Evolutionary conservation across 2,888 invertebrate genomes (phyloP).

Genomic region (Augochlorella aurata): DNA sequence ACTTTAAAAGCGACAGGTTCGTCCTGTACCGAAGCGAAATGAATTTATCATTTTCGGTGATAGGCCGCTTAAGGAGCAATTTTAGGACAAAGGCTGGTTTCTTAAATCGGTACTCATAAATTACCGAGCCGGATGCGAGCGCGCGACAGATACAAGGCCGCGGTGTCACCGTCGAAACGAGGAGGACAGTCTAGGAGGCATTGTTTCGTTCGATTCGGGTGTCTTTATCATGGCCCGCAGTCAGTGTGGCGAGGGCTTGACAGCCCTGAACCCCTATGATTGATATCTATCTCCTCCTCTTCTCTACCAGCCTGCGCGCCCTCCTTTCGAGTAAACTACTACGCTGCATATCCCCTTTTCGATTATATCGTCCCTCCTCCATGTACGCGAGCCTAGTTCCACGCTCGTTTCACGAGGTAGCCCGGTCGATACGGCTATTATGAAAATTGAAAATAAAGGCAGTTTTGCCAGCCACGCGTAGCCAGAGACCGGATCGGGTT

Average conservation of each 20-base stretch:
- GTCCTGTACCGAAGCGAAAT: background rate
- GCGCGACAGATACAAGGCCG: background rate
- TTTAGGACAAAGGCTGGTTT: background rate
- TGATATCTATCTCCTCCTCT: conserved; percentile 68
- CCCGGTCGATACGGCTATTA: conserved; percentile 70
- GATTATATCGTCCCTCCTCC: conserved; percentile 65
- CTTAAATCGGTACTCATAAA: conserved; percentile 14
- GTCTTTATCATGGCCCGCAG: conserved; percentile 68
- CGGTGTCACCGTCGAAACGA: conserved; percentile 31
- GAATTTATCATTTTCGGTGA: background rate
- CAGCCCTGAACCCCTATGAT: conserved; percentile 72
- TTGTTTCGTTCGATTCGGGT: conserved; percentile 68
- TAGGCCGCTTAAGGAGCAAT: background rate
- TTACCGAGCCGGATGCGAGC: conserved; percentile 4
- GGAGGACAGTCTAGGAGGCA: conserved; percentile 29
- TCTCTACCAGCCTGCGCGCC: conserved; percentile 23
- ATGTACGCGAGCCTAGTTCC: conserved; percentile 1
- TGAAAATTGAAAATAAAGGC: conserved; percentile 73
- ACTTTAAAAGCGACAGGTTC: no score
- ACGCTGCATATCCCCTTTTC: conserved; percentile 61
- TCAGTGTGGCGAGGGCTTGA: conserved; percentile 63
- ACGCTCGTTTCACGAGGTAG: conserved; percentile 32
- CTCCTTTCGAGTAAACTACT: conserved; percentile 12
- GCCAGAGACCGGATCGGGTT: conserved; percentile 38
- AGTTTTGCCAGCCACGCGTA: conserved; percentile 50